phyloP scores from a whole-genome alignment of 2,888 invertebrate genomes.

The Parelbella ahira region DNA sequence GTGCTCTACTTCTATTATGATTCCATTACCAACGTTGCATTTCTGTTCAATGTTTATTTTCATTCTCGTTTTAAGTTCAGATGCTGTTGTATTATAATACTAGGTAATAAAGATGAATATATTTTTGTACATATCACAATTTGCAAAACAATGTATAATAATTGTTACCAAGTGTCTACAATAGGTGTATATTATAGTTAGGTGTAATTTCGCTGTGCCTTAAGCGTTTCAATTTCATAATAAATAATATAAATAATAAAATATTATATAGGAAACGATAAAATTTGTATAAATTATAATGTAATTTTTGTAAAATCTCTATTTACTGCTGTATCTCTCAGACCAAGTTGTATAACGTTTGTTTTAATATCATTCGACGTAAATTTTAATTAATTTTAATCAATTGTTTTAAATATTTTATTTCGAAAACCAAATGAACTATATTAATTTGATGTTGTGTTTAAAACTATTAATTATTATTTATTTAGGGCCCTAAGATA shows the following conservation, averaged over 20 bases:
- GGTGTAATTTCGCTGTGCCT: slow-evolving; percentile 77
- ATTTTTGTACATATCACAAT: slow-evolving; percentile 81
- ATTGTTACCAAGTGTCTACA: slow-evolving; percentile 75
- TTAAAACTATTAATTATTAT: slow-evolving; percentile 34
- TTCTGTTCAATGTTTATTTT: slow-evolving; percentile 23
- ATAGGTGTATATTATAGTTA: slow-evolving; percentile 59
- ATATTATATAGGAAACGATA: slow-evolving; percentile 54
- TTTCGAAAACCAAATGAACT: too few species aligned
- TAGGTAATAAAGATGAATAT: slow-evolving; percentile 60
- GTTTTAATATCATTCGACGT: slow-evolving; percentile 31
- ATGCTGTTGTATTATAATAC: slow-evolving; percentile 8
- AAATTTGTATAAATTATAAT: slow-evolving; percentile 58
- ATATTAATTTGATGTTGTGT: too few species aligned
- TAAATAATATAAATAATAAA: slow-evolving; percentile 44
- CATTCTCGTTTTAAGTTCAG: too few species aligned
- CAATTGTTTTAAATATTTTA: slow-evolving; percentile 26
- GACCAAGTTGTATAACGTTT: slow-evolving; percentile 42
- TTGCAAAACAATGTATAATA: slow-evolving; percentile 55
- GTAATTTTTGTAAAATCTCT: slow-evolving; percentile 63
- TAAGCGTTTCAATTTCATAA: slow-evolving; percentile 78
- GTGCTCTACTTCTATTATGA: slow-evolving; percentile 32
- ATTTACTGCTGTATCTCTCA: slow-evolving; percentile 51
- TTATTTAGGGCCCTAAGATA: too few species aligned
- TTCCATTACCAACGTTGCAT: slow-evolving; percentile 29
- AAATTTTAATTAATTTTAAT: slow-evolving; percentile 28